Conservation (phyloP, 2,113 vertebrate genomes). For the Dolichallabes microphthalmus region DNA sequence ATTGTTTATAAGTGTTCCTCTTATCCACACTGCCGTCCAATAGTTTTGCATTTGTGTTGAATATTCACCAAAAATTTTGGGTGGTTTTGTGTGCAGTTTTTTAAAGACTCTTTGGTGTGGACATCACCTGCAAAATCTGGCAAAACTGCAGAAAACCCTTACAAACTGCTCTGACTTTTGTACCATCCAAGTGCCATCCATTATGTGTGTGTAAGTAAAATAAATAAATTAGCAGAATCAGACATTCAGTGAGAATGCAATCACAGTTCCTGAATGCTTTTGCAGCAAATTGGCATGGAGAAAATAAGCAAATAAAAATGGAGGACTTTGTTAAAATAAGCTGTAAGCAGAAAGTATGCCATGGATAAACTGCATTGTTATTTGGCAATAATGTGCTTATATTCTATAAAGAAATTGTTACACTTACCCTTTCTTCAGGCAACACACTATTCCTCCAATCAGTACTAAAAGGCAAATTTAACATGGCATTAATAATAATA, state of each 20-base stretch:
- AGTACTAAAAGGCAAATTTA: background rate
- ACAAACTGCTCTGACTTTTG: background rate
- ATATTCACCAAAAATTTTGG: too few relatives aligned
- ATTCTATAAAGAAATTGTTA: background rate
- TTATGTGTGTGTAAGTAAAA: background rate
- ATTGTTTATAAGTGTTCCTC: too few relatives aligned
- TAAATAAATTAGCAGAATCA: background rate
- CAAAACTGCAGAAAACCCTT: background rate
- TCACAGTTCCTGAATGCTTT: background rate
- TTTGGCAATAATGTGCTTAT: background rate
- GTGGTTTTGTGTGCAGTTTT: too few relatives aligned
- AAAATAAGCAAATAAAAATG: background rate
- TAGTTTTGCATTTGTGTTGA: too few relatives aligned
- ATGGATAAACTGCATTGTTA: background rate
- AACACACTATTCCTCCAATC: accelerated
- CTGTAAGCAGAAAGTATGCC: background rate
- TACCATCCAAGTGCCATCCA: background rate
- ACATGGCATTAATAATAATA: too few relatives aligned
- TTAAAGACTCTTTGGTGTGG: too few relatives aligned
- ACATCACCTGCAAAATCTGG: too few relatives aligned
- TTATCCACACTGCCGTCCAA: too few relatives aligned
- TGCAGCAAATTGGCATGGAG: background rate
- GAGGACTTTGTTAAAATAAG: background rate
- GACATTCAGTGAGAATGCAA: background rate
- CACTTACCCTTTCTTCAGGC: slow-evolving; percentile 25